phyloP scores from a whole-genome alignment of 2,113 vertebrate genomes.

The Ictalurus furcatus region DNA sequence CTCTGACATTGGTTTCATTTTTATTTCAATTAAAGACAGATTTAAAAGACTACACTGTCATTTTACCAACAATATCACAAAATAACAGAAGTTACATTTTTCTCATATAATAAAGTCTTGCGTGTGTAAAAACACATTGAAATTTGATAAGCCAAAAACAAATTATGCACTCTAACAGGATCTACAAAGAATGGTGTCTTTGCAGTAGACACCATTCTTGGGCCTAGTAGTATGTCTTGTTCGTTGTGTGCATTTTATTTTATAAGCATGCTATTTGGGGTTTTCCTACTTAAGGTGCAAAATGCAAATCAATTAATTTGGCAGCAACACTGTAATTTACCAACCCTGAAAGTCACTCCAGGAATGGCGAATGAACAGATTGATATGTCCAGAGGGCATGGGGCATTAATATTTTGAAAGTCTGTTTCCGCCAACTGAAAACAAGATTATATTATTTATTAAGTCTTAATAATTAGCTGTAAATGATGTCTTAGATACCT shows the following conservation, averaged over 20 bases:
- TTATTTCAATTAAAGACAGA: constrained; percentile 44
- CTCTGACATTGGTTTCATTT: constrained; percentile 52
- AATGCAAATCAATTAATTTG: constrained; percentile 17
- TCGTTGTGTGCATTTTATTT: not conserved
- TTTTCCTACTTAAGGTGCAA: not conserved
- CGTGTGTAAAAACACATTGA: not conserved
- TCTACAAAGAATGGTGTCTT: not conserved
- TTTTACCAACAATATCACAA: not conserved
- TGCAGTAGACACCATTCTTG: not conserved
- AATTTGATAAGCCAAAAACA: not conserved
- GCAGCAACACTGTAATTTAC: not conserved
- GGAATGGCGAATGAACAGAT: not conserved
- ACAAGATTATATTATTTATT: not conserved
- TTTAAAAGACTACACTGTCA: constrained; percentile 45
- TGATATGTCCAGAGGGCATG: not conserved
- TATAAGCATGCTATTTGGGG: not conserved
- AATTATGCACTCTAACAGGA: not conserved
- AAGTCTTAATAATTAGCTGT: not conserved
- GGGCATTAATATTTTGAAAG: not conserved
- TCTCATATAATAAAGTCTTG: not conserved
- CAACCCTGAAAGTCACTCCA: not conserved
- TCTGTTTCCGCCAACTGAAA: not conserved
- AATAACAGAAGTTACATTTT: not conserved
- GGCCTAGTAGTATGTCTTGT: not conserved
- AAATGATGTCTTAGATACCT: not conserved